phyloP scores from a whole-genome alignment of 2,888 invertebrate genomes.

The Spicauda simplicius region DNA sequence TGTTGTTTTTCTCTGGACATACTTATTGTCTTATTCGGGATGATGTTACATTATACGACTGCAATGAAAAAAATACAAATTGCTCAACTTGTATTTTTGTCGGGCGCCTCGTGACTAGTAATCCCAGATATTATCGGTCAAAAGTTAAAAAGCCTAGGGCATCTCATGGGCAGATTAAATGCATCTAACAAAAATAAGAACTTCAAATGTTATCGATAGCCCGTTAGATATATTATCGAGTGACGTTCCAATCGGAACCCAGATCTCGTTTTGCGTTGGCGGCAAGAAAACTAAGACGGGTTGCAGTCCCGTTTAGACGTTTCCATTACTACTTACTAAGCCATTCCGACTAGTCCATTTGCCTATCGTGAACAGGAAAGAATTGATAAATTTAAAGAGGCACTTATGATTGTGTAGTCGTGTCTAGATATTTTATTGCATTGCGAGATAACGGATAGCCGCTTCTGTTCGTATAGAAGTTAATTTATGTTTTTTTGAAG shows the following conservation, averaged over 20 bases:
- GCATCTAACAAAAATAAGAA: too few relatives aligned
- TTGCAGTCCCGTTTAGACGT: slow-evolving; percentile 41
- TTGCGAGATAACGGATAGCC: not conserved
- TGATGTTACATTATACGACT: too few relatives aligned
- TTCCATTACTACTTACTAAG: slow-evolving; percentile 33
- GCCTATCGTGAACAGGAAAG: not conserved
- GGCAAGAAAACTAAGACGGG: slow-evolving; percentile 60
- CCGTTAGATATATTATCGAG: slow-evolving; percentile 3
- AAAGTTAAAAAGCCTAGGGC: too few relatives aligned
- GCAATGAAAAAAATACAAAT: too few relatives aligned
- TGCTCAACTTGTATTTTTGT: too few relatives aligned
- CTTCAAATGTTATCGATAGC: not conserved
- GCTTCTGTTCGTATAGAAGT: not conserved
- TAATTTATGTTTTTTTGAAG: too few relatives aligned
- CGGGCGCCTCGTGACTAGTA: too few relatives aligned
- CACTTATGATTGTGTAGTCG: not conserved
- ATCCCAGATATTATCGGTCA: too few relatives aligned
- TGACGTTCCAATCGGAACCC: slow-evolving; percentile 33
- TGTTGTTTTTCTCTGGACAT: too few relatives aligned
- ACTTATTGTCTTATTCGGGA: too few relatives aligned
- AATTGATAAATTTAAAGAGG: not conserved
- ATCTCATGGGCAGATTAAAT: too few relatives aligned
- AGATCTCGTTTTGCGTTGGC: slow-evolving; percentile 50
- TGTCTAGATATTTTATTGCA: not conserved
- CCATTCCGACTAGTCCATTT: slow-evolving; percentile 4